Evolutionary conservation across 2,888 invertebrate species (phyloP), one percentile per base, ranked within the genome.

Genomic region (Hydraecia micacea): DNA sequence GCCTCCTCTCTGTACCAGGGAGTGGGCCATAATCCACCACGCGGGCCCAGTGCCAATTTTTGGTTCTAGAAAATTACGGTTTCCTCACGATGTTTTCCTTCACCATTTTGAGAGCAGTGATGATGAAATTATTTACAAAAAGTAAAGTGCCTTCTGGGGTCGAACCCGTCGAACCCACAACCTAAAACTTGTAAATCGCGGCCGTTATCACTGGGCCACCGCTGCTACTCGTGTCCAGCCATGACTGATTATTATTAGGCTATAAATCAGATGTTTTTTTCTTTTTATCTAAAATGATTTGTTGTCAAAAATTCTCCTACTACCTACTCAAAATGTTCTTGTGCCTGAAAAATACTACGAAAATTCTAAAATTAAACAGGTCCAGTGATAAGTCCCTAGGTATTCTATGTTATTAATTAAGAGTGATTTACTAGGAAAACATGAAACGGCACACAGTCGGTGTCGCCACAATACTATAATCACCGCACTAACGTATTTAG

Each of bases 391-490:
- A 13, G 8, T 55, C n/a, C n/a, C n/a, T n/a, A 13, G 2, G 32
- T 42, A 11, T 42, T 70, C n/a, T n/a, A 42, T 62, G 15, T 63
- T 46, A 46, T 36, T 62, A 73, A 70, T 49, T 60, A 42, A 0
- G 52, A 42, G n/a, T 28, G 73, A 60, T 69, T 36, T 65, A 81
- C 84, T 18, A 84, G 81, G 81, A 81, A 81, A 81, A 81, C 62
- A 42, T 71, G 15, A 11, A 21, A 25, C 11, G 32, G 32, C 32
- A 25, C 18, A 18, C 25, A 11, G 52, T 66, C 60, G 36, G 36
- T 58, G n/a, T 49, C 36, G 9, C n/a, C 46, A 49, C 49, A 81
- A 63, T 36, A 68, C 39, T 72, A 25, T 77, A 52, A 84, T 79
- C 52, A 67, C 39, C 36, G 55, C 21, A 9, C 4, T 36, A 49